Percentiles rank a stretch among this genome's conserved stretches.
phyloP scores from a whole-genome alignment of 2,797 vertebrate genomes.

The Cichlasoma orientale region DNA sequence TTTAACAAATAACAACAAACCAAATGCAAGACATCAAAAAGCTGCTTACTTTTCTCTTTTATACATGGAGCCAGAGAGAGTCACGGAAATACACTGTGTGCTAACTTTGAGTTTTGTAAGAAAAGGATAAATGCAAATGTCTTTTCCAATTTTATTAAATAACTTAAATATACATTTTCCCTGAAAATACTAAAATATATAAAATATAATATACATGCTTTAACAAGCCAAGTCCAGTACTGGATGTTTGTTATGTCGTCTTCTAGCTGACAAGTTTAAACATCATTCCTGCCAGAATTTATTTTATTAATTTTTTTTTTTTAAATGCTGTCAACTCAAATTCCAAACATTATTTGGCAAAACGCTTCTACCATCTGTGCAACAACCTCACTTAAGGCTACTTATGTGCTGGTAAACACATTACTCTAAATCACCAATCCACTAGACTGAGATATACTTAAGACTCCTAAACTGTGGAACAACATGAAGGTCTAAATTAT shows the following conservation, averaged over 20 bases:
- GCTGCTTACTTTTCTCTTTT: not conserved
- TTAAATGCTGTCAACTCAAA: not conserved
- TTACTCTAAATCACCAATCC: not conserved
- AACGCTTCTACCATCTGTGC: not conserved
- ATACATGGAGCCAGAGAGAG: not conserved
- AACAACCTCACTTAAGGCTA: conserved; percentile 16
- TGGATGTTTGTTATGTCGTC: not conserved
- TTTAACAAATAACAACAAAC: conserved; percentile 15
- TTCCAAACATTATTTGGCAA: conserved; percentile 10
- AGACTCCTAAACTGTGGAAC: not conserved
- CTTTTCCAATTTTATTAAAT: not conserved
- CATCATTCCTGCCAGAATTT: conserved; percentile 38
- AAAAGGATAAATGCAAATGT: not conserved
- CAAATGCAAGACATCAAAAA: not conserved
- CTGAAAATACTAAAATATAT: not conserved
- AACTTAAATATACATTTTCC: not conserved
- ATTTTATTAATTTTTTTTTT: not conserved
- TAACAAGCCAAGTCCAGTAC: not conserved
- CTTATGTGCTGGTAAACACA: conserved; percentile 1
- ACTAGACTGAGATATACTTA: not conserved
- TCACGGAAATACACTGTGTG: not conserved
- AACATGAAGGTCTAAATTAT: not conserved
- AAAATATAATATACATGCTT: too few relatives aligned
- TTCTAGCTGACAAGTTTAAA: conserved; percentile 34
- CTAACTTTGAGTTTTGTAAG: not conserved